Percentiles rank a stretch among this genome's conserved stretches.
These are phyloP conservation scores for Syrphus vitripennis DNA, from an alignment of 2,888 invertebrate species.

Conservation along the genomic window DNA sequence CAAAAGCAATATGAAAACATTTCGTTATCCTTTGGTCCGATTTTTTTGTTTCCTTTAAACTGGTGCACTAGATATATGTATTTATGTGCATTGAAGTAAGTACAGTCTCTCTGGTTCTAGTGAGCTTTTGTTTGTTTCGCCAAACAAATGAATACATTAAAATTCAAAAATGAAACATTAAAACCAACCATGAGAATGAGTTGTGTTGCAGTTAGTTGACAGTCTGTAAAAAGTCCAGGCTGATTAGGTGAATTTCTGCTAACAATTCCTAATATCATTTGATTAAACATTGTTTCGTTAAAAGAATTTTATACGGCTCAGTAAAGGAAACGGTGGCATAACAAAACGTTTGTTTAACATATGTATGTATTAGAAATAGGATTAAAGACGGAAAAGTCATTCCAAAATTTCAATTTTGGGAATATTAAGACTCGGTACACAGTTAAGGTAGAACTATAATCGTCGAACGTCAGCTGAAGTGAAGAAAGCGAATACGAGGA, in stretches of 20 bases:
- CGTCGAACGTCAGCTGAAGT: too few species aligned
- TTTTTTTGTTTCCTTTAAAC: not conserved
- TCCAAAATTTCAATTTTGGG: too few species aligned
- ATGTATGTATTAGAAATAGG: too few species aligned
- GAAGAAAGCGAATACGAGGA: too few species aligned
- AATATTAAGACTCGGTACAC: too few species aligned
- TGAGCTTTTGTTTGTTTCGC: constrained; percentile 33
- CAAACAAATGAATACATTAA: constrained; percentile 56
- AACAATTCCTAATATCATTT: too few species aligned
- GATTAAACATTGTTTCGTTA: too few species aligned
- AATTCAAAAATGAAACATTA: constrained; percentile 52
- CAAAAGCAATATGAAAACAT: constrained; percentile 38
- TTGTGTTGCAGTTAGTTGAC: constrained; percentile 25
- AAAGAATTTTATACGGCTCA: too few species aligned
- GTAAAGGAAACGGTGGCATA: too few species aligned
- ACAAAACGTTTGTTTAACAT: too few species aligned
- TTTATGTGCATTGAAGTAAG: not conserved
- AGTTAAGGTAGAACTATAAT: too few species aligned
- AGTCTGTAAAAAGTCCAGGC: constrained; percentile 16
- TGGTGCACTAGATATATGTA: not conserved
- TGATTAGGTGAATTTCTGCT: constrained; percentile 12
- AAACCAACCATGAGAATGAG: constrained; percentile 45
- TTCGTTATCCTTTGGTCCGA: constrained; percentile 44
- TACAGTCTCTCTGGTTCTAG: not conserved
- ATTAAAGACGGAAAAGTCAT: too few species aligned